Base-by-base conservation (phyloP, 2,888 invertebrate genomes). In the Drymonia ruficornis region DNA sequence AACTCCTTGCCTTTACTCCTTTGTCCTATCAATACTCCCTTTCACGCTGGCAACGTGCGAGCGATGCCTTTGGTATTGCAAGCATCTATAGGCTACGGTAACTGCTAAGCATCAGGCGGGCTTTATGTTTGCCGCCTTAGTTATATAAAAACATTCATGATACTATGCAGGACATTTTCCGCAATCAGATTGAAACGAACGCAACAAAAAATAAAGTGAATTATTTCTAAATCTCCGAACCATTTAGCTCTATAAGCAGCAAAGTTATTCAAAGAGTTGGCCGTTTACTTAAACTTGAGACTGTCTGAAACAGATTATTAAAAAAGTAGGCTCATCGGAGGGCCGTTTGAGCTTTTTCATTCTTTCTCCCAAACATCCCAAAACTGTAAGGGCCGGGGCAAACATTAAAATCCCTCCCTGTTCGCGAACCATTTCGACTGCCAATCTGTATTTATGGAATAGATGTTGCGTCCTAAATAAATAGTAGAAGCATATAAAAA, bases 391-490 rank as follows among this genome's bases (percentile, higher is more conserved):
- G 55, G 59, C 51, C 28, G 18, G 29, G 12, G 55, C 49, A 64
- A 61, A 68, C 57, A 65, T 58, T 53, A 59, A 57, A 61, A 63
- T 52, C 50, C 53, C 49, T 49, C 40, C 48, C 43, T 48, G 44
- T 49, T 29, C 47, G 54, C 55, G 57, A 64, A 65, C 65, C 61
- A 61, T 64, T 65, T 70, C 55, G 48, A 50, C 50, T 59, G 44
- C 52, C 57, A 55, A 62, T 64, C 59, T 56, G 52, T 64, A 59
- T 58, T 53, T 53, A 51, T 53, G 50, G 56, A 56, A 63, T 58
- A 61, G 64, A 72, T 66, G 69, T 62, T 64, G 62, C 49, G 65
- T 65, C 74, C 71, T 71, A 66, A 70, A 55, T 62, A 71, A 67
- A 71, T 64, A 69, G 50, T 46, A 53, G n/a, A 23, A 50, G 43